Base-by-base conservation (phyloP, 1,140 invertebrate genomes). In the Solenopsis invicta region DNA sequence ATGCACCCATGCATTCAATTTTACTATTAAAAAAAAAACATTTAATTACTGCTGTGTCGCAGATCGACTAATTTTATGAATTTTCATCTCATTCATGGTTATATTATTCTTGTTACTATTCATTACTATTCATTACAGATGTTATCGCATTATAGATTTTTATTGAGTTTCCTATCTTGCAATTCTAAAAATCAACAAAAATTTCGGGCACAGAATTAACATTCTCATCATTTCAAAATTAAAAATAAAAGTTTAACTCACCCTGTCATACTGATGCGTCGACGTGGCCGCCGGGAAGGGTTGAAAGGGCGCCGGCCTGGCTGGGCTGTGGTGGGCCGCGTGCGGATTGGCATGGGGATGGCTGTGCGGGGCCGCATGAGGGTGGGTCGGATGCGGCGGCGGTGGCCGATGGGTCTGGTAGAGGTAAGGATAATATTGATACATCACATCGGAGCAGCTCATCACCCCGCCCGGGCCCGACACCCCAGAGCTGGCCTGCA, bases 361-460 rank as follows among this genome's bases (percentile, higher is more conserved):
- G 69, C 94, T 93, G 84, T 95, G 94, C 62, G 94, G 91, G 86
- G 93, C 94, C 88, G 95, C 93, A 92, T 94, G 94, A 78, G 94
- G 93, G 89, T 95, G 95, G 64, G 93, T 94, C 85, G 94, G 95
- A 90, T 92, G 93, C 87, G 91, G 94, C 87, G 93, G 95, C 92
- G 92, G 96, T 92, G 92, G 96, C 93, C 92, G 95, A 94, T 92
- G 94, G 94, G 96, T 95, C 93, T 96, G 96, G 91, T 96, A 96
- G 81, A 96, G 94, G 93, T 96, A 96, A 92, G 96, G 96, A 93
- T 96, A 96, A 93, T 96, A 96, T 94, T 96, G 96, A 95, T 96
- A 96, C 94, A 96, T 96, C 94, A 96, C 96, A 94, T 96, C 96
- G 93, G 96, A 95, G 93, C 96, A 96, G 95, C 96, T 96, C 96